phyloP scores from a whole-genome alignment of 2,797 vertebrate species.

The Phoebastria nigripes region DNA sequence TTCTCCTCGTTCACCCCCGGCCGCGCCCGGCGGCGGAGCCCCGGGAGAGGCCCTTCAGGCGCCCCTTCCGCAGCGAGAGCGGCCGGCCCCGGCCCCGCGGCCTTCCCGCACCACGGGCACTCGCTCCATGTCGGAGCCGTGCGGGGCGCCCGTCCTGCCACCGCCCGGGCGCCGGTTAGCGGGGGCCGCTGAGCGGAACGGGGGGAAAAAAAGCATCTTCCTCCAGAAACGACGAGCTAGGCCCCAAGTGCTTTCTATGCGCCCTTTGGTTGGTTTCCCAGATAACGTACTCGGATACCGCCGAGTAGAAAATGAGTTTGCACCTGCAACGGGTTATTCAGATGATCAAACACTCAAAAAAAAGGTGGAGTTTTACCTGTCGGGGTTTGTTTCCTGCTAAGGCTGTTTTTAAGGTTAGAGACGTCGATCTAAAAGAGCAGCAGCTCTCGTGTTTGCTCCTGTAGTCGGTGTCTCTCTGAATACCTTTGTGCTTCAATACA shows the following conservation, averaged over 20 bases:
- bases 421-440: neutral
- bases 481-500: neutral
- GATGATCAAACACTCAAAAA: neutral
- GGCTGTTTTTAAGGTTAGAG: neutral
- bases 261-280: too few species aligned
- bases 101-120: neutral
- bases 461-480: too few species aligned
- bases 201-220: neutral
- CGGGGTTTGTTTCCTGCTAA: too few species aligned
- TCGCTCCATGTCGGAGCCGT: neutral
- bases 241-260: neutral
- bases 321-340: neutral
- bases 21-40: neutral
- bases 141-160: neutral
- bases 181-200: neutral
- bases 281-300: rapidly evolving
- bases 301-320: too few species aligned
- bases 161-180: neutral
- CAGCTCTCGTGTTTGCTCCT: neutral
- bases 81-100: neutral
- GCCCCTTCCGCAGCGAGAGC: too few species aligned
- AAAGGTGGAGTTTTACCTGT: too few species aligned
- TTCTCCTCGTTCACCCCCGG: neutral
- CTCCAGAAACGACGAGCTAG: neutral
- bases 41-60: neutral